Base-by-base conservation (phyloP, 1,140 invertebrate species). In the Neelides sp. region DNA sequence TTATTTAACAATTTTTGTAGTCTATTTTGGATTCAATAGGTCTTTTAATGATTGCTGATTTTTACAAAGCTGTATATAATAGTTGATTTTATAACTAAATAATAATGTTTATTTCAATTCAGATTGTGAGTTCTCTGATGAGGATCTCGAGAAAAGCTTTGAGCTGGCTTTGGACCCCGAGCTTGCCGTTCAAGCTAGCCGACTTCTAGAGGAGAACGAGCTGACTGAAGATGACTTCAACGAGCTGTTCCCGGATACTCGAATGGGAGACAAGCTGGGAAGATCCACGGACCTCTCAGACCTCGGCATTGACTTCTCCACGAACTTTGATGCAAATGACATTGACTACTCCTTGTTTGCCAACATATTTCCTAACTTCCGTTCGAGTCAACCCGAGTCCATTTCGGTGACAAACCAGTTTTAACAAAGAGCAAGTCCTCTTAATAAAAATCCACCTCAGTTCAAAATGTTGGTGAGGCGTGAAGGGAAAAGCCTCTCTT, bases 191-290 rank as follows among this genome's bases (percentile, higher is more conserved):
- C 72, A 73, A 56, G 73, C 71, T 4, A 68, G 71, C 36, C 65
- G 70, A 17, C 62, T 77, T 22, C 62, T 78, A 27, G 85, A 90
- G 61, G 86, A 91, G 66, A 83, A 87, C 56, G 82, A 90, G 63
- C 80, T 93, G 64, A 85, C 82, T 48, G 81, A 86, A 57, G 86
- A 91, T 71, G 86, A 87, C 62, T 90, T 94, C 66, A 86, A 82
- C 65, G 87, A 92, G 65, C 76, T 92, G 49, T 90, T 92, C 40
- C 55, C 54, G 15, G 54, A 56, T 28, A 56, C 45, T 17, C 48
- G 56, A 13, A 17, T 54, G 7, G 34, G 35, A 13, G 54, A 57
- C 55, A 54, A 59, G 19, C 34, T 57, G 13, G 19, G 41, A 4
- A 36, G 37, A 15, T 24, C 50, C 13, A 30, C 35, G n/a, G 55